A percentile compares a stretch with the other conserved stretches of the same genome.
phyloP scores from a whole-genome alignment of 2,888 invertebrate species.

The Papilio protenor region DNA sequence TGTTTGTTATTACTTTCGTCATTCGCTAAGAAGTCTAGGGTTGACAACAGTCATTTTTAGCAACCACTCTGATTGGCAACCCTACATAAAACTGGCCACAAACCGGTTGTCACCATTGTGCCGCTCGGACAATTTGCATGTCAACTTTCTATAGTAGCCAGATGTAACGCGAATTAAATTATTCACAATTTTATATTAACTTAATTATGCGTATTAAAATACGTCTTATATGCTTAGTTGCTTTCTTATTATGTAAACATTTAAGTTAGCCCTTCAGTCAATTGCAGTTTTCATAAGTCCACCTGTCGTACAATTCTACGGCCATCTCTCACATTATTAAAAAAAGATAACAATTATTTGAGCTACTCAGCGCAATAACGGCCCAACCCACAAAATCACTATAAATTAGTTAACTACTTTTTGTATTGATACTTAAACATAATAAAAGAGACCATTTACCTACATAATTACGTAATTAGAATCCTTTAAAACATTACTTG shows the following conservation, averaged over 20 bases:
- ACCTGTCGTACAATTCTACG: no score
- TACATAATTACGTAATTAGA: no score
- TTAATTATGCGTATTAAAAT: neutral
- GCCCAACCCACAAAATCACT: no score
- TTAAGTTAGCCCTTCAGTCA: neutral
- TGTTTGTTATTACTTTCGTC: no score
- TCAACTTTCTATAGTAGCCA: slow-evolving; percentile 30
- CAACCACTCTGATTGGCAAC: neutral
- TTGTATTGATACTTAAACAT: no score
- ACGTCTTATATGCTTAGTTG: neutral
- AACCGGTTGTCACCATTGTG: slow-evolving; percentile 41
- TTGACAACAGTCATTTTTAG: neutral
- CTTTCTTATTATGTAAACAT: neutral
- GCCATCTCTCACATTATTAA: no score
- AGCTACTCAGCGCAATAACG: no score
- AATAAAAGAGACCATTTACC: no score
- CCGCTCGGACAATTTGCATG: slow-evolving; percentile 33
- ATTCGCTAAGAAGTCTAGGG: neutral
- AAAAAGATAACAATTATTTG: no score
- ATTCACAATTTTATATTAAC: slow-evolving; percentile 3
- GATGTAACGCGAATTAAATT: slow-evolving; percentile 19
- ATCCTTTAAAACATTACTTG: no score
- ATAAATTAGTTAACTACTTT: no score
- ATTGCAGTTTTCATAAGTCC: neutral
- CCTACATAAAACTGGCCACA: slow-evolving; percentile 24